These are phyloP conservation scores for Orycteropus afer DNA, from an alignment of 2,113 vertebrate species.

Conservation along the genomic window DNA sequence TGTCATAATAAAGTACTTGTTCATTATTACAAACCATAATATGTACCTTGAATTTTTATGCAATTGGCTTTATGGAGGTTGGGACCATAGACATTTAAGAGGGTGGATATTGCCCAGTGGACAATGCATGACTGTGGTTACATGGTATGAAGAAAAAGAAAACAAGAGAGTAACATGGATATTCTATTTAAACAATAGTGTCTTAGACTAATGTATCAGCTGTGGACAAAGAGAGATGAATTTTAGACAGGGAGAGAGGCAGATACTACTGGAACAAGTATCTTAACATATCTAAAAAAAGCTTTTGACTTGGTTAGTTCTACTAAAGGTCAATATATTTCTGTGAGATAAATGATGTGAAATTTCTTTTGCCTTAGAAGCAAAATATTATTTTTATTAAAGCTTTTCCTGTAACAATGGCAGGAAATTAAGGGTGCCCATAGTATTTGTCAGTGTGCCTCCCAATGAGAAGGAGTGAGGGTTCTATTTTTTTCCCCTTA, in stretches of 20 bases:
- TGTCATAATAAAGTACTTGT: too few relatives aligned
- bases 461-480: neutral
- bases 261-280: neutral
- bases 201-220: neutral
- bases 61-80: too few relatives aligned
- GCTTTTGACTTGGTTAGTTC: neutral
- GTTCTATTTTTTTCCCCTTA: neutral
- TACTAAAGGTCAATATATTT: neutral
- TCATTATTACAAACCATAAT: too few relatives aligned
- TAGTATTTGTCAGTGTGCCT: neutral
- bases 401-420: neutral
- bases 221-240: neutral
- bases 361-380: neutral
- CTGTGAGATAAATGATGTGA: neutral
- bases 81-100: too few relatives aligned
- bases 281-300: neutral
- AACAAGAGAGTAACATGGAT: neutral
- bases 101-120: too few relatives aligned
- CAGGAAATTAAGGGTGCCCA: neutral
- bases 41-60: too few relatives aligned
- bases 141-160: neutral
- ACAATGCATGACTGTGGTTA: too few relatives aligned
- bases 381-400: neutral
- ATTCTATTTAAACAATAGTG: neutral
- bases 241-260: neutral